Percentiles rank a stretch among this genome's conserved stretches.
Evolutionary conservation across 2,888 invertebrate species (phyloP).

Genomic region (Lepeophtheirus nordmannii): DNA sequence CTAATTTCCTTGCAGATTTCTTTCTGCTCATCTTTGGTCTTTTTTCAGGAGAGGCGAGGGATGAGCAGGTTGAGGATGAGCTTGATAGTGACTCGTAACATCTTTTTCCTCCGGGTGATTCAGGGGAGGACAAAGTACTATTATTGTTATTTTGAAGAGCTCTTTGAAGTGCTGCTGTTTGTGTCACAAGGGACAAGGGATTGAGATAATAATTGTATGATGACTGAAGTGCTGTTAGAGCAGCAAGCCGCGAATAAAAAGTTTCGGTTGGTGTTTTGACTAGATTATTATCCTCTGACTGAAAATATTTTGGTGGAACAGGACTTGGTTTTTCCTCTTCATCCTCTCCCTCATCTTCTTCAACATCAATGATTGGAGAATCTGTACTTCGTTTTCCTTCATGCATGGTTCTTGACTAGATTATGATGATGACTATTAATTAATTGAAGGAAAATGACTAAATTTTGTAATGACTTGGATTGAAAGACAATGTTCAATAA

Average conservation of each 20-base stretch:
- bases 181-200: background rate
- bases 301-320: background rate
- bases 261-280: background rate
- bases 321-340: background rate
- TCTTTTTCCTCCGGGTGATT: background rate
- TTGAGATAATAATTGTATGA: background rate
- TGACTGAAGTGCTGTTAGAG: slow-evolving; percentile 4
- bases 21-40: slow-evolving; percentile 12
- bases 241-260: slow-evolving; percentile 14
- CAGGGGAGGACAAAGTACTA: background rate
- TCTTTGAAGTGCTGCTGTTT: background rate
- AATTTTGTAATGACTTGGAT: too few relatives aligned
- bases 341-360: background rate
- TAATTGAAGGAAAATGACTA: too few relatives aligned
- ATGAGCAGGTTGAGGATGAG: background rate
- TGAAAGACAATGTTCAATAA: background rate
- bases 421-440: background rate
- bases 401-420: background rate
- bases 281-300: background rate
- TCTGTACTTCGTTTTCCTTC: background rate
- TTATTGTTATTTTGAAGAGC: background rate
- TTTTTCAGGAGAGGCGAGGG: background rate
- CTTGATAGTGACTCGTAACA: background rate
- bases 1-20: slow-evolving; percentile 48
- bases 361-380: background rate